phyloP scores from a whole-genome alignment of 2,888 invertebrate species.

The Apodemia duryi region DNA sequence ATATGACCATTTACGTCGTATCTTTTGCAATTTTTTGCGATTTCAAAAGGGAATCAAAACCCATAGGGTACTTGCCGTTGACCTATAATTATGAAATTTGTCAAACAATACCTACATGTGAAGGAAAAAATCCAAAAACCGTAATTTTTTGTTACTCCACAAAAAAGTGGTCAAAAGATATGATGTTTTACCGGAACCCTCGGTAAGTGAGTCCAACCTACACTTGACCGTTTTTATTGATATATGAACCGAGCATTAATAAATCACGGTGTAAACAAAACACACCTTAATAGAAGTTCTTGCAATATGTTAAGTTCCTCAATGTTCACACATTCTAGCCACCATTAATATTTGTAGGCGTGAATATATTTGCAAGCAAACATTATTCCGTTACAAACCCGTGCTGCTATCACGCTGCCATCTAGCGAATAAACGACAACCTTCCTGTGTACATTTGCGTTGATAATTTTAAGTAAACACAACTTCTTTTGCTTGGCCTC shows the following conservation, averaged over 20 bases:
- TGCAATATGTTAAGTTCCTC: neutral
- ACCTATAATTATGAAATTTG: no score
- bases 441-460: conserved; percentile 16
- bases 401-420: conserved; percentile 20
- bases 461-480: conserved; percentile 11
- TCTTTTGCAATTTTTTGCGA: no score
- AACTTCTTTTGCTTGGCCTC: conserved; percentile 19
- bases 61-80: no score
- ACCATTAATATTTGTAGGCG: conserved; percentile 5
- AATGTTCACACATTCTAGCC: neutral
- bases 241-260: neutral
- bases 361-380: conserved; percentile 16
- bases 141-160: no score
- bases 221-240: no score
- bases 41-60: no score
- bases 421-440: conserved; percentile 19
- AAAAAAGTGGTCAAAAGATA: no score
- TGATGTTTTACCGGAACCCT: no score
- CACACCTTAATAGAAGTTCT: conserved; percentile 18
- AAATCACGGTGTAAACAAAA: neutral
- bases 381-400: conserved; percentile 17
- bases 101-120: no score
- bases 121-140: no score
- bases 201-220: no score
- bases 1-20: no score